A percentile compares a stretch with the other conserved stretches of the same genome.
phyloP scores from a whole-genome alignment of 2,797 vertebrate genomes.

The Sus cebifrons region DNA sequence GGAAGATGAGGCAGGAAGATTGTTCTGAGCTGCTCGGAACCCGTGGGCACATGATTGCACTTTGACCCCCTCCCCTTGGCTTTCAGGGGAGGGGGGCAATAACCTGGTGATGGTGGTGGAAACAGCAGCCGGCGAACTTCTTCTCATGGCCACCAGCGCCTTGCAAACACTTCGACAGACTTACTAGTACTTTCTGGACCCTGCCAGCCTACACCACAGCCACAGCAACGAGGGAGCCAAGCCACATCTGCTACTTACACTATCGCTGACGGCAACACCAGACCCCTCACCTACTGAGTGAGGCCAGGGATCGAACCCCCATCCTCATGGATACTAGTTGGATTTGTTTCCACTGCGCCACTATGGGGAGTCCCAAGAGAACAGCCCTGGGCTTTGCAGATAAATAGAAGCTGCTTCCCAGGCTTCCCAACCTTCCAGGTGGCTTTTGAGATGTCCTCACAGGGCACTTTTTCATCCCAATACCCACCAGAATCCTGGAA shows the following conservation, averaged over 20 bases:
- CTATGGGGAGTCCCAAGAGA: no score
- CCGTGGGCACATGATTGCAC: rapidly evolving
- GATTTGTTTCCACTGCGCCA: no score
- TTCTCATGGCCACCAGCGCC: rapidly evolving
- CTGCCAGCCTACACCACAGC: no score
- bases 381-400: background rate
- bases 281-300: no score
- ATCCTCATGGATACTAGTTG: no score
- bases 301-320: no score
- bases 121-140: rapidly evolving
- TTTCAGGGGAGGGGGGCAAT: background rate
- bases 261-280: no score
- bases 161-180: rapidly evolving
- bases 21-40: background rate
- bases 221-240: no score
- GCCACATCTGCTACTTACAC: no score
- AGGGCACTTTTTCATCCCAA: background rate
- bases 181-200: rapidly evolving
- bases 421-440: no score
- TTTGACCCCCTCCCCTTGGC: rapidly evolving
- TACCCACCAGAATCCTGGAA: background rate
- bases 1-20: background rate
- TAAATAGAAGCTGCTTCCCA: no score
- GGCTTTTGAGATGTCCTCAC: background rate
- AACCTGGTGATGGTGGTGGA: rapidly evolving